These are phyloP conservation scores for Clarias gariepinus DNA, from an alignment of 2,113 vertebrate species.

Conservation along the genomic window DNA sequence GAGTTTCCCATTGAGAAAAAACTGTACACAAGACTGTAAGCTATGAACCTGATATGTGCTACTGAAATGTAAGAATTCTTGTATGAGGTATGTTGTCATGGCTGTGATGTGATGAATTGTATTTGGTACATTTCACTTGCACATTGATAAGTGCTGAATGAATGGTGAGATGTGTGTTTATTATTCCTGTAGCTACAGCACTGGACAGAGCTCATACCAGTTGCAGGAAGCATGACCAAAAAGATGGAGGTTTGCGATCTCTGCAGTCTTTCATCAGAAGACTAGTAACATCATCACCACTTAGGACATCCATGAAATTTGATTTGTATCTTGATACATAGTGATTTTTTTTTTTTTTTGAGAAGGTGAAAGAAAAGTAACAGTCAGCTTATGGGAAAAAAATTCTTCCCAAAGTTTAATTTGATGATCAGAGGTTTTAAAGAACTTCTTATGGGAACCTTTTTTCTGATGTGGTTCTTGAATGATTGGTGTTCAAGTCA, in stretches of 20 bases:
- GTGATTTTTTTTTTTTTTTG: background rate
- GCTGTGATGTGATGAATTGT: background rate
- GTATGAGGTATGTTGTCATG: background rate
- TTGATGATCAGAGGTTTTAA: background rate
- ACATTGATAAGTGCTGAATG: background rate
- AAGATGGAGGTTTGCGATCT: background rate
- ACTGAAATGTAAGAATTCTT: background rate
- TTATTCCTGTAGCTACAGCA: background rate
- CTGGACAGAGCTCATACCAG: background rate
- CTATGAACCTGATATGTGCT: background rate
- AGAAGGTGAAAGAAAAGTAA: background rate
- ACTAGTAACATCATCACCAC: background rate
- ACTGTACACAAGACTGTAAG: background rate
- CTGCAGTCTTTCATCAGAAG: background rate
- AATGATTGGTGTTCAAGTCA: background rate
- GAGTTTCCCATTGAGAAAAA: background rate
- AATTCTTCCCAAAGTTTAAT: background rate
- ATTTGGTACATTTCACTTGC: background rate
- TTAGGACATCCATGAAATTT: background rate
- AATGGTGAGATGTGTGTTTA: slow-evolving; percentile 12
- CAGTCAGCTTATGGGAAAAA: background rate
- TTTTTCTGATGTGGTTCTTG: background rate
- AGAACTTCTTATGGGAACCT: background rate
- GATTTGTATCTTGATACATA: background rate
- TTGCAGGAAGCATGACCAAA: background rate